A percentile compares a stretch with the other conserved stretches of the same genome.
Conservation (phyloP, 2,113 vertebrate species). For the Erythrocercus mccallii region DNA sequence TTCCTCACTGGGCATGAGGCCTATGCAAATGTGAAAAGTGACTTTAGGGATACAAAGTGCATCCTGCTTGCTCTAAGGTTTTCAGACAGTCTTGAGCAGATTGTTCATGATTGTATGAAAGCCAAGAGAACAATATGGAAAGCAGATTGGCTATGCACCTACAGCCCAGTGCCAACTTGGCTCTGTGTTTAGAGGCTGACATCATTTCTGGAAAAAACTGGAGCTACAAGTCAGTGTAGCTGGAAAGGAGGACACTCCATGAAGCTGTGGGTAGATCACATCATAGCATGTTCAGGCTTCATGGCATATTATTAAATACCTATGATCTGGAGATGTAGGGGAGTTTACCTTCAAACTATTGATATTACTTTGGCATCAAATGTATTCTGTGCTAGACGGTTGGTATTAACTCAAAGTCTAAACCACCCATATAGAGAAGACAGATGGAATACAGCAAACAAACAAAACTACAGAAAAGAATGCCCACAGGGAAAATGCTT, state of each 20-base stretch:
- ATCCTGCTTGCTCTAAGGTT: background rate
- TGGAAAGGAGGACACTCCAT: background rate
- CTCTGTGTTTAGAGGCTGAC: background rate
- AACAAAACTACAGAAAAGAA: background rate
- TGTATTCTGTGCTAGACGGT: background rate
- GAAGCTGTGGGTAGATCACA: background rate
- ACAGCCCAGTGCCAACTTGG: conserved; percentile 4
- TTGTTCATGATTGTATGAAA: conserved; percentile 21
- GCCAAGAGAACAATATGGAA: conserved; percentile 52
- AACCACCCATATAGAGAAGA: background rate
- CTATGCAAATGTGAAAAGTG: background rate
- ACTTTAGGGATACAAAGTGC: background rate
- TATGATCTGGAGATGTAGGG: background rate
- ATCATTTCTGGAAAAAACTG: conserved; percentile 22
- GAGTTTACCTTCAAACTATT: background rate
- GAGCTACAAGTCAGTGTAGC: background rate
- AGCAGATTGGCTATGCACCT: conserved; percentile 27
- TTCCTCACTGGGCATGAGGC: background rate
- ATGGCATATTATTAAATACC: background rate
- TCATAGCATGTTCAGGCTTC: background rate
- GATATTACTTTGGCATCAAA: background rate
- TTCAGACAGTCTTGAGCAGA: conserved; percentile 22
- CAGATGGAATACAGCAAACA: background rate
- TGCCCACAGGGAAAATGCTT: background rate
- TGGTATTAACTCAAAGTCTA: background rate